These are phyloP conservation scores for Alviniconcha strummeri DNA, from an alignment of 2,888 invertebrate species.

Conservation along the genomic window DNA sequence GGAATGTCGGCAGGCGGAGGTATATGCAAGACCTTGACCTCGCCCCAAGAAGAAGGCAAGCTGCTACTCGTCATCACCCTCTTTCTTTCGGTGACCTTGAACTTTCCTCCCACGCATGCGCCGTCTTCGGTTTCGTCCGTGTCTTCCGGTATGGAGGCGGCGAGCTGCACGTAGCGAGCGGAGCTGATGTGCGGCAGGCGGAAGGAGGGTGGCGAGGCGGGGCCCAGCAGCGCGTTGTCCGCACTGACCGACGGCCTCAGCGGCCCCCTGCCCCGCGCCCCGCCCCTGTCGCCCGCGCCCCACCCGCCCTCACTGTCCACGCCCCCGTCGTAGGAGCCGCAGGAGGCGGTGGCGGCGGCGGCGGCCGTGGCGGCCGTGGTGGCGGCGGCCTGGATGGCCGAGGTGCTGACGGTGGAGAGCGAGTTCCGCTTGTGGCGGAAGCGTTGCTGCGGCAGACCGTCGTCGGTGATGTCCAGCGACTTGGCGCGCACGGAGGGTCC, in stretches of 20 bases:
- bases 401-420: neutral
- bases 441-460: neutral
- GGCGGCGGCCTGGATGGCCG: slow-evolving; percentile 19
- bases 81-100: slow-evolving; percentile 24
- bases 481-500: slow-evolving; percentile 5
- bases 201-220: neutral
- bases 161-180: slow-evolving; percentile 26
- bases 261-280: neutral
- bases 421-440: slow-evolving; percentile 17
- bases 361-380: slow-evolving; percentile 27
- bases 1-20: slow-evolving; percentile 1
- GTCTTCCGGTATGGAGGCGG: slow-evolving; percentile 27
- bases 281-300: neutral
- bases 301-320: neutral
- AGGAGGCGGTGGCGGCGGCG: slow-evolving; percentile 25
- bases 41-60: slow-evolving; percentile 15
- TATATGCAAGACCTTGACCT: neutral
- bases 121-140: slow-evolving; percentile 27
- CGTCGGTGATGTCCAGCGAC: slow-evolving; percentile 22
- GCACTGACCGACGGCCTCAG: neutral
- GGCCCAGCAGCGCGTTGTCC: neutral
- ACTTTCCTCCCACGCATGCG: slow-evolving; percentile 27
- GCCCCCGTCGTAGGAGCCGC: slow-evolving; percentile 12
- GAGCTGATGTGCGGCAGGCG: slow-evolving; percentile 25
- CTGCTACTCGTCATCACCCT: slow-evolving; percentile 3